phyloP scores from a whole-genome alignment of 2,888 invertebrate species.

The Sialis lutaria region DNA sequence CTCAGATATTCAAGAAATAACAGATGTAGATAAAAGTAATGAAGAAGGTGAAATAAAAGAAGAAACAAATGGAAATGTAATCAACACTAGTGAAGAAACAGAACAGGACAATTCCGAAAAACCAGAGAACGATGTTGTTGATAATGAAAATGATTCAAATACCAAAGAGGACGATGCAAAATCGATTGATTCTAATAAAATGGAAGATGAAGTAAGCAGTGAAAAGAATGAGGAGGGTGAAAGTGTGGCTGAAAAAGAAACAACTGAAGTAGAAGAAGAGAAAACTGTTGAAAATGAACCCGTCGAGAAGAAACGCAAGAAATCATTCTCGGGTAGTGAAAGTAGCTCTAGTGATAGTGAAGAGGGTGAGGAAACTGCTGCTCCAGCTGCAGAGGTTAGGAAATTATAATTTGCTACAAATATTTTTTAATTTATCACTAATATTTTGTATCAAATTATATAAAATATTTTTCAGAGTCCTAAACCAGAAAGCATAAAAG shows the following conservation, averaged over 20 bases:
- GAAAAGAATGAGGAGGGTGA: conserved; percentile 29
- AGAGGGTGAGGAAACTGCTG: conserved; percentile 22
- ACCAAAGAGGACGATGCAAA: conserved; percentile 13
- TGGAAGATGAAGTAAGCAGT: conserved; percentile 21
- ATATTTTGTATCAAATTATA: not conserved
- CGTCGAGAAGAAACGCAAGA: conserved; percentile 24
- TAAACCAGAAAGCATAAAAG: conserved; percentile 17
- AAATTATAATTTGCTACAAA: no score
- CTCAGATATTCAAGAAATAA: conserved; percentile 19
- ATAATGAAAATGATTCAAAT: conserved; percentile 7
- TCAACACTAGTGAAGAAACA: conserved; percentile 10
- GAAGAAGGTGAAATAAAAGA: conserved; percentile 8
- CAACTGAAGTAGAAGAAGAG: conserved; percentile 25
- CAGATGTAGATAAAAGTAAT: conserved; percentile 14
- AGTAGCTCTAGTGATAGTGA: conserved; percentile 31
- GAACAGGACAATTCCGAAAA: conserved; percentile 7
- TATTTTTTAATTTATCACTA: no score
- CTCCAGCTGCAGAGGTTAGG: conserved; percentile 16
- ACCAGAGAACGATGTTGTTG: conserved; percentile 6
- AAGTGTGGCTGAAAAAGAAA: conserved; percentile 19
- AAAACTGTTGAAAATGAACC: conserved; percentile 6
- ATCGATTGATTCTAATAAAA: conserved; percentile 10
- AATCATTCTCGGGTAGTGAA: conserved; percentile 32
- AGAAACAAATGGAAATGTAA: conserved; percentile 6
- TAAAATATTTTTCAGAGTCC: conserved; percentile 1